Evolutionary conservation across 2,797 vertebrate genomes (phyloP), one percentile per base, ranked within the genome.

Genomic region (Sebastes jordani): DNA sequence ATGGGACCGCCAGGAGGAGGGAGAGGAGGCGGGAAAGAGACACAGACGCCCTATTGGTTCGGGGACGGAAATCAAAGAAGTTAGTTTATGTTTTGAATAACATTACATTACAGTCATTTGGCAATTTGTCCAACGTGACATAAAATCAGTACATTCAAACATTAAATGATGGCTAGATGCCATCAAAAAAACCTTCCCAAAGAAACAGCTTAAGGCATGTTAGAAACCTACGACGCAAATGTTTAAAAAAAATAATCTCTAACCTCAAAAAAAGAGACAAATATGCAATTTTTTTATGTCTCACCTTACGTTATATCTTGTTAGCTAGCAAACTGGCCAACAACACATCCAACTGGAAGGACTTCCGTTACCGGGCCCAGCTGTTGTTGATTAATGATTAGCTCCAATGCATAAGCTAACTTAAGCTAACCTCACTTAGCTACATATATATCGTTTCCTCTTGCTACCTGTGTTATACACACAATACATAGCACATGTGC

Each of bases 1-100:
- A 95, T 85, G 0, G 97, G 97, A 13, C 93, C 96, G 0, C 97
- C 97, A 2, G 97, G 97, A 66, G 96, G 97, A 23, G 97, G 95
- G 1, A 96, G 96, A 6, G 96, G 94, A 38, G 94, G 86, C 1
- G 94, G 94, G 78, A 97, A 96, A 20, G 96, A 92, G 59, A 95
- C 86, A 22, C 74, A 90, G 81, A 95, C 94, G 3, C 93, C 95
- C 95, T 97, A 88, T 89, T 91, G 90, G 46, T 88, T 90, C 65
- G 88, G 13, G 89, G 82, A 42, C 0, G 5, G 30, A 68, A 58
- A 4, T 20, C 5, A 61, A 6, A 66, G 2, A 62, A 13, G 9
- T 32, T 29, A 14, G 7, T 1, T 13, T 7, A 32, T 18, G 6
- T 27, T 23, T 23, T 20, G 7, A 34, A 73, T 7, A 46, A 13